A percentile compares a stretch with the other conserved stretches of the same genome.
Evolutionary conservation across 2,797 vertebrate species (phyloP).

Genomic region (Morelia viridis): DNA sequence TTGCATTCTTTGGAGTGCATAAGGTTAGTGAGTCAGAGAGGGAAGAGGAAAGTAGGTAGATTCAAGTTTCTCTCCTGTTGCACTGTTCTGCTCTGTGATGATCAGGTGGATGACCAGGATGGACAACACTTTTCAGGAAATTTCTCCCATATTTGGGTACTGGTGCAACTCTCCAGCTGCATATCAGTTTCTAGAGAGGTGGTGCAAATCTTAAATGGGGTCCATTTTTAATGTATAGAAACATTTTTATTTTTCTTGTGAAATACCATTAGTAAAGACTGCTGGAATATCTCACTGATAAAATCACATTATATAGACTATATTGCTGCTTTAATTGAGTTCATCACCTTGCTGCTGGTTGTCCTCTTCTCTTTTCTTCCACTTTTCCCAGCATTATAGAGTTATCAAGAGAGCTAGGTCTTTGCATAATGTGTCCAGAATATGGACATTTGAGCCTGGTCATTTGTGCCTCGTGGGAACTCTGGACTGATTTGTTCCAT

Average conservation of each 20-base stretch:
- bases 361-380: too few relatives aligned
- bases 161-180: background rate
- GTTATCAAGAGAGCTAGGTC: too few relatives aligned
- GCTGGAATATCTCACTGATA: too few relatives aligned
- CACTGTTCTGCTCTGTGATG: background rate
- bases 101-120: background rate
- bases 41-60: background rate
- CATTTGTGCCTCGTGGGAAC: too few relatives aligned
- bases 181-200: background rate
- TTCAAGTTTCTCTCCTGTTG: background rate
- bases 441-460: too few relatives aligned
- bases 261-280: too few relatives aligned
- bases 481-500: too few relatives aligned
- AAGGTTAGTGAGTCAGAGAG: background rate
- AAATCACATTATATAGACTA: too few relatives aligned
- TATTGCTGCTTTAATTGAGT: too few relatives aligned
- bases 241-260: background rate
- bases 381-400: too few relatives aligned
- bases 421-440: too few relatives aligned
- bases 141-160: background rate
- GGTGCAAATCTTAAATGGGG: background rate
- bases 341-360: too few relatives aligned
- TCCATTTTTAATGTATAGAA: background rate
- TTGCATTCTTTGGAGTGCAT: background rate
- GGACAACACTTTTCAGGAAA: background rate